phyloP scores from a whole-genome alignment of 2,113 vertebrate genomes.

The Brachyhypopomus gauderio region DNA sequence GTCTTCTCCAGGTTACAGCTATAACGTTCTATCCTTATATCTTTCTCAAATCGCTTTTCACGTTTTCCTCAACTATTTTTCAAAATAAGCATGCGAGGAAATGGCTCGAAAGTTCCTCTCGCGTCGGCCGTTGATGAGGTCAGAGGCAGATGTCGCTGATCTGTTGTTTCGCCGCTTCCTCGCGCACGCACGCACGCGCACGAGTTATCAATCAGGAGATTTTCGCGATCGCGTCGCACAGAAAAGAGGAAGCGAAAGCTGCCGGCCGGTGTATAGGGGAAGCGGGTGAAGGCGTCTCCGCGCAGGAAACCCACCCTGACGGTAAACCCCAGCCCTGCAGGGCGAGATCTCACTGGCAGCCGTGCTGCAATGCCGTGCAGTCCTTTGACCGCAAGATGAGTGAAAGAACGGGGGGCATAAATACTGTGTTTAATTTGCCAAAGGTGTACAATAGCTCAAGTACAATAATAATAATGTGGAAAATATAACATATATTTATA shows the following conservation, averaged over 20 bases:
- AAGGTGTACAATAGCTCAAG: too few relatives aligned
- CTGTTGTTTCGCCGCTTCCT: neutral
- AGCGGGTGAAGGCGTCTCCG: conserved; percentile 30
- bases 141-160: neutral
- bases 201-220: conserved; percentile 6
- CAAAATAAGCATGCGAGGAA: too few relatives aligned
- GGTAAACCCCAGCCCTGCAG: conserved; percentile 5
- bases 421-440: too few relatives aligned
- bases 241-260: conserved; percentile 50
- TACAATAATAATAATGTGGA: too few relatives aligned
- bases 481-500: too few relatives aligned
- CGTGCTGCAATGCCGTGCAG: neutral
- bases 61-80: neutral
- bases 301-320: conserved; percentile 35
- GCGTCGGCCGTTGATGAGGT: neutral
- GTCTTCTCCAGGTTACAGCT: conserved; percentile 23
- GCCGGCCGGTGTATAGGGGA: conserved; percentile 28
- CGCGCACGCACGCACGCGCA: neutral
- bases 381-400: neutral
- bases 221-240: conserved; percentile 5
- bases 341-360: conserved; percentile 15
- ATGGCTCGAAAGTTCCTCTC: neutral
- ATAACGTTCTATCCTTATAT: conserved; percentile 1
- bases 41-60: neutral
- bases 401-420: neutral